Evolutionary conservation across 2,113 vertebrate species (phyloP), one percentile per base, ranked within the genome.

Genomic region (Corythoichthys intestinalis): DNA sequence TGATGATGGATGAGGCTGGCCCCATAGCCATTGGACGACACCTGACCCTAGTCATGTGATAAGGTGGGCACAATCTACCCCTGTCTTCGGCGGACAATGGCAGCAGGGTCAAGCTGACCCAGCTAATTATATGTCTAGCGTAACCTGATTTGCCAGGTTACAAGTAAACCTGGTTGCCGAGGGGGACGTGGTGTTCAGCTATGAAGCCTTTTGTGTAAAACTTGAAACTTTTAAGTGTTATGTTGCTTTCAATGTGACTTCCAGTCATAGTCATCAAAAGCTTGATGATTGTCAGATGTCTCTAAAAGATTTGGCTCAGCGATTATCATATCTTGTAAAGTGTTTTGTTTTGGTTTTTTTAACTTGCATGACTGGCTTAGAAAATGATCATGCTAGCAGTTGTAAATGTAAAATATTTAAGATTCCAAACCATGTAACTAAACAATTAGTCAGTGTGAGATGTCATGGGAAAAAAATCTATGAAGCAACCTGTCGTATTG

Each of bases 1-100:
- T 11, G 17, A 70, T 88, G 92, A 94, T 91, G 89, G 92, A 95
- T 91, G 91, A 82, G 83, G 92, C 89, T 90, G 90, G 86, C 70
- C 65, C 13, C 4, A 57, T 73, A 80, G 85, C 86, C 82, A 90
- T 76, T 81, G 83, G 87, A 89, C 87, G 86, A 90, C 82, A 89
- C 85, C 86, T 92, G 92, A 90, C 86, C 92, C 90, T 83, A 70
- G 92, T 91, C 92, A 94, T 86, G 91, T 90, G 92, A 93, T 86
- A 89, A 86, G 88, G 89, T 85, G 79, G 80, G 78, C 88, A 82
- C 83, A 91, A 87, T 89, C 90, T 88, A 91, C 91, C 90, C 91
- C 92, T 92, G 92, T 89, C 89, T 85, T 74, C 74, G 81, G 80
- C 87, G 89, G 91, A 94, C 91, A 93, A 93, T 88, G 81, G 60